Evolutionary conservation across 2,113 vertebrate genomes (phyloP).

Genomic region (Terrapene triunguis): DNA sequence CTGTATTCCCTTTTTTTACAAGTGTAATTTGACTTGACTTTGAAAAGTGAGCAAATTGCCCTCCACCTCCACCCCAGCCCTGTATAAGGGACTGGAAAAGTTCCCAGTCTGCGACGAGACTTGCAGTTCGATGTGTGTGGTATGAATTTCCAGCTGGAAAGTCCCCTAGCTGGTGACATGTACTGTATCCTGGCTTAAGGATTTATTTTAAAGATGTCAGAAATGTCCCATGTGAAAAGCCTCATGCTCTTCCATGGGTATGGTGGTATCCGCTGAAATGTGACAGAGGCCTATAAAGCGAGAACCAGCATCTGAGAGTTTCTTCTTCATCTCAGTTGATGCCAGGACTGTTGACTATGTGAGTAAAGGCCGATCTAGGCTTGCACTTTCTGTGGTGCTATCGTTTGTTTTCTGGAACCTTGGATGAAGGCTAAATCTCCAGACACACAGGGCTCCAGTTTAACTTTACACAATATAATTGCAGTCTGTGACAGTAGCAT

Average conservation of each 20-base stretch:
- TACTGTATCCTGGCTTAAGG: background rate
- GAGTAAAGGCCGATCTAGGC: background rate
- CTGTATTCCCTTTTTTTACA: background rate
- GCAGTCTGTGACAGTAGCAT: background rate
- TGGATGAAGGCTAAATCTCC: background rate
- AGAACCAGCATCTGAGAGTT: fast-evolving
- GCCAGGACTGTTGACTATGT: background rate
- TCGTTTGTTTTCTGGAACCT: background rate
- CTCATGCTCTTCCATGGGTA: background rate
- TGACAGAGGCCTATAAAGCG: background rate
- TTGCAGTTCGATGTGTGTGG: background rate
- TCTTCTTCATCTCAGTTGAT: background rate
- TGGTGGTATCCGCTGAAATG: background rate
- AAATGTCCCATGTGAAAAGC: background rate
- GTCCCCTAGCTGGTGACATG: background rate
- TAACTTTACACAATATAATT: background rate
- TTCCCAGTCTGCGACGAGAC: background rate
- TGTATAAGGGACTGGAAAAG: background rate
- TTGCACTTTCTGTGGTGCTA: background rate
- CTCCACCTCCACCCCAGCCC: background rate
- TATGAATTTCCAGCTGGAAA: background rate
- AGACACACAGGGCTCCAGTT: fast-evolving
- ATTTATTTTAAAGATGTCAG: background rate
- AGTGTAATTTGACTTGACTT: background rate
- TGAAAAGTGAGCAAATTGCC: background rate